A percentile compares a stretch with the other conserved stretches of the same genome.
phyloP scores from a whole-genome alignment of 2,888 invertebrate genomes.

The Raillietiella orientalis region DNA sequence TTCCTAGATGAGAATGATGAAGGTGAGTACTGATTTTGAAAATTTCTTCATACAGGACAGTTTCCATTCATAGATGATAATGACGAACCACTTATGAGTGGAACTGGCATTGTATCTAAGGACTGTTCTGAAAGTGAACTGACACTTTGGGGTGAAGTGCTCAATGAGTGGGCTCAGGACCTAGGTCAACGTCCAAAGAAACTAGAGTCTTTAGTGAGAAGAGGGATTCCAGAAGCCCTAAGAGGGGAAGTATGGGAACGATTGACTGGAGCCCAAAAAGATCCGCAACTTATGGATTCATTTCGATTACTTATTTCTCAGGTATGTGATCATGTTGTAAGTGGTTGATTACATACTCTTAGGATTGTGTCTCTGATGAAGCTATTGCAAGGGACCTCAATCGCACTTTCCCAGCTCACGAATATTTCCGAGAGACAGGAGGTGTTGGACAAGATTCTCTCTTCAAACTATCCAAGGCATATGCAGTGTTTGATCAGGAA shows the following conservation, averaged over 20 bases:
- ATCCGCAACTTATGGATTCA: constrained; percentile 51
- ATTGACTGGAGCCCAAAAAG: constrained; percentile 53
- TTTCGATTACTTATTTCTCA: constrained; percentile 74
- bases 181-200: constrained; percentile 34
- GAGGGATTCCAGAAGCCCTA: constrained; percentile 77
- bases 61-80: too few relatives aligned
- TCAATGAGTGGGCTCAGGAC: constrained; percentile 12
- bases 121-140: constrained; percentile 78
- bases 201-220: constrained; percentile 35
- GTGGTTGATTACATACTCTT: neutral
- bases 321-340: constrained; percentile 16
- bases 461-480: constrained; percentile 81
- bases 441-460: constrained; percentile 69
- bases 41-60: too few relatives aligned
- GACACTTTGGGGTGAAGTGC: constrained; percentile 66
- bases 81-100: constrained; percentile 83
- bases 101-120: constrained; percentile 84
- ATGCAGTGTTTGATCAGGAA: constrained; percentile 86
- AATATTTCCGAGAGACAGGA: constrained; percentile 20
- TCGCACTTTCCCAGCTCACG: constrained; percentile 93
- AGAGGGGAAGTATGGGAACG: constrained; percentile 95
- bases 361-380: constrained; percentile 72
- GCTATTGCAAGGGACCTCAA: constrained; percentile 89
- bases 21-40: too few relatives aligned
- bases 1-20: neutral